Evolutionary conservation across 2,113 vertebrate species (phyloP).

Genomic region (Rhadina sibilatrix): DNA sequence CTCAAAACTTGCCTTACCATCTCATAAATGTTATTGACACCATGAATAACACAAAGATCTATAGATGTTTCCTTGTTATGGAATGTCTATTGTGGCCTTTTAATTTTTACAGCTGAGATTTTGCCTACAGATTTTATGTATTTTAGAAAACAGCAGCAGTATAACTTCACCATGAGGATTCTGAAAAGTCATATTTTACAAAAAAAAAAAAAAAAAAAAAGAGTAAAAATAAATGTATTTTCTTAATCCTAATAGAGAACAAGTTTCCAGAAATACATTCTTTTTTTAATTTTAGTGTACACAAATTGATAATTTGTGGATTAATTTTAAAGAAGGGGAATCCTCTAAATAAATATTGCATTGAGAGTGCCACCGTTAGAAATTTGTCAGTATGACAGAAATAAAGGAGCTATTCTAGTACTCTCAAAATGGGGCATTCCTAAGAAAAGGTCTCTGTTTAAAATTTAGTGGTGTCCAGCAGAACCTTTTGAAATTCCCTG

Average conservation of each 20-base stretch:
- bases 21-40: background rate
- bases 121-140: background rate
- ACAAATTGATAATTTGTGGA: background rate
- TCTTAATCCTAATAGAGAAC: background rate
- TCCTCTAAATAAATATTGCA: background rate
- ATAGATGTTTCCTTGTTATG: background rate
- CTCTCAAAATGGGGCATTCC: background rate
- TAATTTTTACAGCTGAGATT: background rate
- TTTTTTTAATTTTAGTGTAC: background rate
- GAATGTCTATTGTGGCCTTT: background rate
- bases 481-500: background rate
- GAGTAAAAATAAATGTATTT: background rate
- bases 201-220: background rate
- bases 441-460: background rate
- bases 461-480: background rate
- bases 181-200: background rate
- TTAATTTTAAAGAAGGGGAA: background rate
- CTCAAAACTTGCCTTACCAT: background rate
- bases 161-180: background rate
- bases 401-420: background rate
- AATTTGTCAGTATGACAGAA: background rate
- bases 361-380: background rate
- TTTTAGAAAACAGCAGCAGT: background rate
- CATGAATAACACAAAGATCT: background rate
- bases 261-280: background rate